These are phyloP conservation scores for Xyrichtys novacula DNA, from an alignment of 2,797 vertebrate species.

Conservation along the genomic window DNA sequence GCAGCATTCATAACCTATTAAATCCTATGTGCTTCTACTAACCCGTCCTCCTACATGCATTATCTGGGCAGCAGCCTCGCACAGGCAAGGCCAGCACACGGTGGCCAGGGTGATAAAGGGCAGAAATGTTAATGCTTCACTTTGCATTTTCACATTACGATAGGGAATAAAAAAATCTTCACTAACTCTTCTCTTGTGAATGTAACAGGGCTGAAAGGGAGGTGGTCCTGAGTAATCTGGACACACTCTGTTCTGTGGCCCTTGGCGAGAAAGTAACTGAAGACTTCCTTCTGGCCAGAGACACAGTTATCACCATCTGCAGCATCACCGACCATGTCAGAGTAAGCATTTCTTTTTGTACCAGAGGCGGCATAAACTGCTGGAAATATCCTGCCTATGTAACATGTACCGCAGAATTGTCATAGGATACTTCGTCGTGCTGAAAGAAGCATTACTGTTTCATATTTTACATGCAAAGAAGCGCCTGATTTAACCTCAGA, in stretches of 20 bases:
- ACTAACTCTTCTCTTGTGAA: constrained; percentile 20
- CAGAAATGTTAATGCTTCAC: constrained; percentile 43
- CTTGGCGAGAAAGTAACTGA: constrained; percentile 89
- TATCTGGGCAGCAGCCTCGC: constrained; percentile 65
- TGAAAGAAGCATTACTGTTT: not conserved
- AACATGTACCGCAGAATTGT: not conserved
- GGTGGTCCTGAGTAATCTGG: constrained; percentile 95
- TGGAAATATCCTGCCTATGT: not conserved
- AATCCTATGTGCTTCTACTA: constrained; percentile 68
- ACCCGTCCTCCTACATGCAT: constrained; percentile 75
- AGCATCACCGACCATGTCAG: constrained; percentile 88
- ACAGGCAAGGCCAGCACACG: constrained; percentile 43
- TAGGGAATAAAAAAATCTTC: constrained; percentile 9
- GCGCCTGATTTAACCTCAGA: no score
- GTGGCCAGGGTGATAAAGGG: constrained; percentile 38
- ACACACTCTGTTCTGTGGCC: constrained; percentile 90
- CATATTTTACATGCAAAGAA: no score
- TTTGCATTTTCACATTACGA: constrained; percentile 36
- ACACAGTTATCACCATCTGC: constrained; percentile 89
- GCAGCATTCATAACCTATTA: constrained; percentile 77
- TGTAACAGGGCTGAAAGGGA: constrained; percentile 90
- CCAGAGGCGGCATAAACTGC: not conserved
- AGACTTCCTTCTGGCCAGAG: constrained; percentile 91
- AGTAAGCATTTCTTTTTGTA: no score
- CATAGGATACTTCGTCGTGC: not conserved